Evolutionary conservation across 2,888 invertebrate species (phyloP).

Genomic region (Clostera curtula): DNA sequence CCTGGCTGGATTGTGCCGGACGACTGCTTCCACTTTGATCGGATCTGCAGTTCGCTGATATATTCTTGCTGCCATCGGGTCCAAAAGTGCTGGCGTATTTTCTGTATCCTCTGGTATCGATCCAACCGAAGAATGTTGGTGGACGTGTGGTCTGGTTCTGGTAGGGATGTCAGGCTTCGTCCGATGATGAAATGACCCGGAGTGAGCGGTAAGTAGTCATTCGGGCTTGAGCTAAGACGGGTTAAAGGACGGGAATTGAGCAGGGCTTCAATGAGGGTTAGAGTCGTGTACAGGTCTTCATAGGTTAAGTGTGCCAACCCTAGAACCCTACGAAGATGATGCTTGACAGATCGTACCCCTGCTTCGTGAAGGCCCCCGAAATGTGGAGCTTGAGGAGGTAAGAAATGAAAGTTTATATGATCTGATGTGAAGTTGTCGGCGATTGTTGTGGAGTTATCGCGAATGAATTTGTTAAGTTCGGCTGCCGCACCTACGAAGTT

Average conservation of each 20-base stretch:
- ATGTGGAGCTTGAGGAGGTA: background rate
- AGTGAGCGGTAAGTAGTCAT: conserved; percentile 1
- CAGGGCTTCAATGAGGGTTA: conserved; percentile 1
- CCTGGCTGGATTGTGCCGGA: conserved; percentile 1
- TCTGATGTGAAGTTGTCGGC: no score
- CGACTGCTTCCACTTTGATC: conserved; percentile 19
- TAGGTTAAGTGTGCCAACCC: conserved; percentile 2
- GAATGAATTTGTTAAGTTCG: conserved; percentile 1
- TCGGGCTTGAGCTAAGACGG: conserved; percentile 5
- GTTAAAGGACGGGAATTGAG: conserved; percentile 7
- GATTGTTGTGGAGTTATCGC: no score
- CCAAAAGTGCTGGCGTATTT: conserved; percentile 19
- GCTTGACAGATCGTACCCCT: background rate
- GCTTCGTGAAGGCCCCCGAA: background rate
- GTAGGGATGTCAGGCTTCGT: conserved; percentile 8
- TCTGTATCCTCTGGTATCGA: conserved; percentile 12
- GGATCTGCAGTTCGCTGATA: conserved; percentile 18
- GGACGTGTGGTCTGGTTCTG: conserved; percentile 3
- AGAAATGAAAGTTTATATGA: background rate
- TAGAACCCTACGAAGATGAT: background rate
- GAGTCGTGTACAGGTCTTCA: conserved; percentile 4
- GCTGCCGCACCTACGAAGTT: conserved; percentile 4
- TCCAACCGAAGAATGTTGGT: conserved; percentile 3
- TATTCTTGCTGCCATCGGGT: conserved; percentile 14
- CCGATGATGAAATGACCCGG: conserved; percentile 6